These are phyloP conservation scores for Coccyzus lansbergi DNA, from an alignment of 2,797 vertebrate species.

Conservation along the genomic window DNA sequence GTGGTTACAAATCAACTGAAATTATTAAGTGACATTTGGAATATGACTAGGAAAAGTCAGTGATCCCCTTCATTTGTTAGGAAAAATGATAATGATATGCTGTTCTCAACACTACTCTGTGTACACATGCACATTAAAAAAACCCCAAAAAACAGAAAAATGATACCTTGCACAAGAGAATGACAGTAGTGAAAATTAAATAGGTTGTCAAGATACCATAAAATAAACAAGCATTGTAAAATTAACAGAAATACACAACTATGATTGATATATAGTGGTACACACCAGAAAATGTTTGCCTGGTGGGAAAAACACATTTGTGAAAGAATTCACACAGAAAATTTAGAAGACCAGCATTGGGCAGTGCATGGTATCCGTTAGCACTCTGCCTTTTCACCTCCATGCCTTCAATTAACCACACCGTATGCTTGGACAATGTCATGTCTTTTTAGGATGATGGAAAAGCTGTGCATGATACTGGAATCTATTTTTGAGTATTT, in stretches of 20 bases:
- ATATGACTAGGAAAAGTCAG: neutral
- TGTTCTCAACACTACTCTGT: neutral
- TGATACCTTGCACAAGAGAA: neutral
- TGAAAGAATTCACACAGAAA: neutral
- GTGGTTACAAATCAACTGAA: neutral
- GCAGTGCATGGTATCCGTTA: neutral
- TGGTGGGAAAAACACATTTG: neutral
- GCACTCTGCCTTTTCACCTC: neutral
- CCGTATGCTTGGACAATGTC: neutral
- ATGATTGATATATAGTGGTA: neutral
- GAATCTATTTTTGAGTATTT: neutral
- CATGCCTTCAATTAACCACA: neutral
- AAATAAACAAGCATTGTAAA: neutral
- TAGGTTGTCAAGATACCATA: neutral
- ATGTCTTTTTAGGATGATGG: neutral
- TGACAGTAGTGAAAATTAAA: neutral
- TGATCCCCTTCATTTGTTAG: neutral
- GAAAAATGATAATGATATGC: neutral
- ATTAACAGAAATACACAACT: neutral
- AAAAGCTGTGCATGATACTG: neutral
- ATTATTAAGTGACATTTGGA: slow-evolving; percentile 10
- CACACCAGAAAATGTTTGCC: neutral
- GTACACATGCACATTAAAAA: neutral
- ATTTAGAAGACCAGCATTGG: neutral
- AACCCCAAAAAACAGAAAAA: neutral